A percentile compares a stretch with the other conserved stretches of the same genome.
Evolutionary conservation across 2,797 vertebrate species (phyloP).

Genomic region (Aplochiton taeniatus): DNA sequence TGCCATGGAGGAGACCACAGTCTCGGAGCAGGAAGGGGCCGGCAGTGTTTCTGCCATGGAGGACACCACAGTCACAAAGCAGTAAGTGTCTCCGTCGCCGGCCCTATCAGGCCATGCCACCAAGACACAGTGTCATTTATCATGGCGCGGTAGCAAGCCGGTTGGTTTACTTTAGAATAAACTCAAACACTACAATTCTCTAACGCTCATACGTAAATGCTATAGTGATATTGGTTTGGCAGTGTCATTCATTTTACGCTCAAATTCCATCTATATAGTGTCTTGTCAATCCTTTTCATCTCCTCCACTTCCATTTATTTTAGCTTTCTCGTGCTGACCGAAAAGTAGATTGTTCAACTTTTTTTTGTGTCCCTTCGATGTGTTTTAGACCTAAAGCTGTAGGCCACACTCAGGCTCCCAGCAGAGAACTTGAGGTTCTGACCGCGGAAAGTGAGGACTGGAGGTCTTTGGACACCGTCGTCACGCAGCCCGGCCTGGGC

Average conservation of each 20-base stretch:
- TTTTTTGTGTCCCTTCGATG: no score
- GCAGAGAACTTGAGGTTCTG: slow-evolving; percentile 20
- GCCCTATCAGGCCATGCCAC: slow-evolving; percentile 11
- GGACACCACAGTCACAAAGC: slow-evolving; percentile 56
- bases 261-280: no score
- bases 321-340: neutral
- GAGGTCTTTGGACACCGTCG: slow-evolving; percentile 31
- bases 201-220: neutral
- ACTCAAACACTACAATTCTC: neutral
- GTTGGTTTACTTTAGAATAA: neutral
- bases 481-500: slow-evolving; percentile 77
- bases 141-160: neutral
- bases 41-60: slow-evolving; percentile 61
- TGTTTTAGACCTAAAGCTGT: no score
- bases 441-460: slow-evolving; percentile 30
- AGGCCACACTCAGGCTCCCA: no score
- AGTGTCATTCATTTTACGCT: no score
- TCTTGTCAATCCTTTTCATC: neutral
- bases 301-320: neutral
- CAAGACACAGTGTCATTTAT: slow-evolving; percentile 17
- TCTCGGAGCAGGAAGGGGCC: neutral
- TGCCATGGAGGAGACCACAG: neutral
- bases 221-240: neutral
- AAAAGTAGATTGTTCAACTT: no score
- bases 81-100: slow-evolving; percentile 63